phyloP scores from a whole-genome alignment of 2,797 vertebrate species.

The Cephalopachus bancanus region DNA sequence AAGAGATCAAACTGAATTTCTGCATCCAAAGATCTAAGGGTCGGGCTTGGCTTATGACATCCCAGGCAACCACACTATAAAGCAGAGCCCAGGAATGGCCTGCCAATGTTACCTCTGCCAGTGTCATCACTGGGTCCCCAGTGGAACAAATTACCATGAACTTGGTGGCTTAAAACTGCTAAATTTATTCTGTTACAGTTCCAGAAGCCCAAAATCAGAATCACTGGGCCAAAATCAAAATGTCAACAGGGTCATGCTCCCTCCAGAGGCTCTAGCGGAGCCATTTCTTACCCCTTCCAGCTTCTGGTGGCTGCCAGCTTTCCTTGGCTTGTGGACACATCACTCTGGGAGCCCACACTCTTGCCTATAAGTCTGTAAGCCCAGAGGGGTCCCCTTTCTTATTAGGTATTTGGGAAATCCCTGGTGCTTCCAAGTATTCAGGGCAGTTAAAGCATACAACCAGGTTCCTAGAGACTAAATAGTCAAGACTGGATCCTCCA shows the following conservation, averaged over 20 bases:
- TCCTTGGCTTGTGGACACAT: too few species aligned
- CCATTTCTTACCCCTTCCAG: too few species aligned
- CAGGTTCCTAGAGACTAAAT: background rate
- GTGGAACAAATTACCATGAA: background rate
- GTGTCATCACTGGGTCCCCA: background rate
- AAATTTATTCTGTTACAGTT: background rate
- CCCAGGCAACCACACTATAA: background rate
- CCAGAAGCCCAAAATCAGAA: background rate
- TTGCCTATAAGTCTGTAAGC: background rate
- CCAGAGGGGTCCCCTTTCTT: background rate
- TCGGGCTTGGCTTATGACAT: background rate
- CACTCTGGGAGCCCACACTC: too few species aligned
- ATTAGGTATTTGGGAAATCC: background rate
- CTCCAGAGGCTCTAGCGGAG: too few species aligned
- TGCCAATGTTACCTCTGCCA: background rate
- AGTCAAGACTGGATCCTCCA: background rate
- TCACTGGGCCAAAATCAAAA: background rate
- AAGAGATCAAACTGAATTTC: background rate
- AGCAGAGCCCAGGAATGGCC: background rate
- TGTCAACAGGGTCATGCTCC: too few species aligned
- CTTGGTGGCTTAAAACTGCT: background rate
- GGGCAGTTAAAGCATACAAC: background rate
- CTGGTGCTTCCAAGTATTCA: background rate
- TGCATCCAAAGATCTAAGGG: background rate
- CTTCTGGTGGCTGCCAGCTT: too few species aligned